phyloP scores from a whole-genome alignment of 1,140 invertebrate species.

The Diachasmimorpha longicaudata region DNA sequence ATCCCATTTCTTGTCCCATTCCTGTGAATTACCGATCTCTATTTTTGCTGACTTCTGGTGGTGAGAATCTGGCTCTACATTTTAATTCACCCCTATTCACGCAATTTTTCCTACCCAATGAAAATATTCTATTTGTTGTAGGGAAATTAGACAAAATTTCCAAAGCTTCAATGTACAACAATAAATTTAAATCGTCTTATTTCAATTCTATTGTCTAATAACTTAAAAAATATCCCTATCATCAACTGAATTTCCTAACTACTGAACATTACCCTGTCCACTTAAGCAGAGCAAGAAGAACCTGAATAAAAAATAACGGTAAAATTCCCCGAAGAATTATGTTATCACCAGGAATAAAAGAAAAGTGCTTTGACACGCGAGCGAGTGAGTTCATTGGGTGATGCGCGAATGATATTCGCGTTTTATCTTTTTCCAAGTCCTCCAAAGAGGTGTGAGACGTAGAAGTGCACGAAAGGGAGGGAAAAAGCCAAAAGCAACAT shows the following conservation, averaged over 20 bases:
- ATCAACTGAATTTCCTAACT: too few species aligned
- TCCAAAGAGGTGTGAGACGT: neutral
- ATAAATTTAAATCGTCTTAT: too few species aligned
- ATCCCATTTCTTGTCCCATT: conserved; percentile 30
- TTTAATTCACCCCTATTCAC: neutral
- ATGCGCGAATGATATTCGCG: conserved; percentile 14
- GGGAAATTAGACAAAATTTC: too few species aligned
- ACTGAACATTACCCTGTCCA: too few species aligned
- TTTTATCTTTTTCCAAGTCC: conserved; percentile 12
- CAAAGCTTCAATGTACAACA: too few species aligned
- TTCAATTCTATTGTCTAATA: too few species aligned
- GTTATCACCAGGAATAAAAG: conserved; percentile 19
- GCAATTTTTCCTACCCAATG: neutral
- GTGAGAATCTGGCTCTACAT: neutral
- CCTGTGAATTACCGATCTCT: conserved; percentile 32
- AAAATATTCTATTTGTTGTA: too few species aligned
- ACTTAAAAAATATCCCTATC: too few species aligned
- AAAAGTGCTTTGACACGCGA: conserved; percentile 26
- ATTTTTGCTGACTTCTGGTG: conserved; percentile 3
- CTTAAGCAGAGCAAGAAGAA: neutral
- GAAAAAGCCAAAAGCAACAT: neutral
- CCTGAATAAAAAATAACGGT: neutral
- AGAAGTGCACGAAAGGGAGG: neutral
- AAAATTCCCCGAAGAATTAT: conserved; percentile 9
- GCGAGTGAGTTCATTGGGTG: conserved; percentile 1